A percentile compares a stretch with the other conserved stretches of the same genome.
These are phyloP conservation scores for Holcopasites calliopsidis DNA, from an alignment of 1,140 invertebrate genomes.

Conservation along the genomic window DNA sequence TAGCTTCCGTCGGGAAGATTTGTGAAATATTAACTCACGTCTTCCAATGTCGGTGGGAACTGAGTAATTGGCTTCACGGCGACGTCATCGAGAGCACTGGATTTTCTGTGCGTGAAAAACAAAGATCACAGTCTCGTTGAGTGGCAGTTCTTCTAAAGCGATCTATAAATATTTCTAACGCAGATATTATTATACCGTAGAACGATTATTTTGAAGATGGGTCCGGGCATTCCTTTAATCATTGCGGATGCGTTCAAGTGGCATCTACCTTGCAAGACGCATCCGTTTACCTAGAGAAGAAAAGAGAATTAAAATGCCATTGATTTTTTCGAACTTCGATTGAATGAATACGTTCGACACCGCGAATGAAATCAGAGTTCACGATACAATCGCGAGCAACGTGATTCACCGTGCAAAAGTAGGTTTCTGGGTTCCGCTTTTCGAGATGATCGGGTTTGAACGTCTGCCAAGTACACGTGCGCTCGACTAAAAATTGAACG, in stretches of 20 bases:
- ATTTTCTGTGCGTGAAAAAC: conserved; percentile 68
- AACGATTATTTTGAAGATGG: conserved; percentile 92
- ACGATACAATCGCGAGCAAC: not conserved
- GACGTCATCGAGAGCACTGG: conserved; percentile 84
- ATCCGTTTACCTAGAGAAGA: conserved; percentile 93
- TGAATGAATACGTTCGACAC: too few relatives aligned
- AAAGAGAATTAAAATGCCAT: not conserved
- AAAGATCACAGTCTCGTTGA: too few relatives aligned
- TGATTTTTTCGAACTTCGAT: too few relatives aligned
- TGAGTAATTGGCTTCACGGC: conserved; percentile 95
- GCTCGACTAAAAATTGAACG: conserved; percentile 2
- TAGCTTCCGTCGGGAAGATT: too few relatives aligned
- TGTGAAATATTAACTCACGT: conserved; percentile 81
- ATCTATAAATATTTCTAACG: too few relatives aligned
- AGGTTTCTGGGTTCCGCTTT: conserved; percentile 7
- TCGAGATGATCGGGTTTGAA: conserved; percentile 12
- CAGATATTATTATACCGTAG: too few relatives aligned
- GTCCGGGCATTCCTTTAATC: conserved; percentile 93
- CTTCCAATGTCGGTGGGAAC: conserved; percentile 90
- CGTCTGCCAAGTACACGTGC: not conserved
- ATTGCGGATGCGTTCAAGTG: conserved; percentile 97
- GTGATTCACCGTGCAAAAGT: conserved; percentile 6
- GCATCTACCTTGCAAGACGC: conserved; percentile 95
- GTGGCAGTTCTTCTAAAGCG: too few relatives aligned
- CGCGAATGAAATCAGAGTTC: not conserved